Evolutionary conservation across 2,888 invertebrate genomes (phyloP).

Genomic region (Prenolepis imparis): DNA sequence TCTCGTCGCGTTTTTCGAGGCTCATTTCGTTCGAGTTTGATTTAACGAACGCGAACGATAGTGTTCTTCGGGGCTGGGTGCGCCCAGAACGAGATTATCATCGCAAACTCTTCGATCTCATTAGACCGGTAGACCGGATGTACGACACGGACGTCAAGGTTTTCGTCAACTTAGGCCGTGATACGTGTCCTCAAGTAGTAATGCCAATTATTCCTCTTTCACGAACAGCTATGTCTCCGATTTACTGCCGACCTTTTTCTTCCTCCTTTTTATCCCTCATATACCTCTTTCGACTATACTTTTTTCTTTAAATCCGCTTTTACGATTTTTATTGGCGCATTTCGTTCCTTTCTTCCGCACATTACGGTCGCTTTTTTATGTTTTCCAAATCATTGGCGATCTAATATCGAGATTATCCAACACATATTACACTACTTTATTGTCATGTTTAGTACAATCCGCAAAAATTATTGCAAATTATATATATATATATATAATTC

Average conservation of each 20-base stretch:
- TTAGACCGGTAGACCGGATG: conserved; percentile 60
- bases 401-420: not conserved
- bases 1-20: conserved; percentile 50
- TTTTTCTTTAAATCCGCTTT: conserved; percentile 29
- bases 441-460: not conserved
- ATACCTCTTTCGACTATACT: conserved; percentile 39
- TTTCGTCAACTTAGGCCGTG: conserved; percentile 57
- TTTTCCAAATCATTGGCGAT: not conserved
- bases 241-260: conserved; percentile 40
- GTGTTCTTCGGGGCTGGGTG: not conserved
- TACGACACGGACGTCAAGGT: conserved; percentile 46
- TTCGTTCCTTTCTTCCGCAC: not conserved
- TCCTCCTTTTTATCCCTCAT: not conserved
- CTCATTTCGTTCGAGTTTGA: conserved; percentile 48
- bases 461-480: not conserved
- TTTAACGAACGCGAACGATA: conserved; percentile 24
- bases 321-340: not conserved
- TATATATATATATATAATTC: not conserved
- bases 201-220: conserved; percentile 57
- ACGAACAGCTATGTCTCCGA: conserved; percentile 43
- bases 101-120: conserved; percentile 53
- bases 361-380: not conserved
- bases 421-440: not conserved
- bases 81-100: conserved; percentile 48
- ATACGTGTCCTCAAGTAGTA: conserved; percentile 39